Conservation (phyloP, 2,113 vertebrate genomes). For the Mormyrus iriodes region DNA sequence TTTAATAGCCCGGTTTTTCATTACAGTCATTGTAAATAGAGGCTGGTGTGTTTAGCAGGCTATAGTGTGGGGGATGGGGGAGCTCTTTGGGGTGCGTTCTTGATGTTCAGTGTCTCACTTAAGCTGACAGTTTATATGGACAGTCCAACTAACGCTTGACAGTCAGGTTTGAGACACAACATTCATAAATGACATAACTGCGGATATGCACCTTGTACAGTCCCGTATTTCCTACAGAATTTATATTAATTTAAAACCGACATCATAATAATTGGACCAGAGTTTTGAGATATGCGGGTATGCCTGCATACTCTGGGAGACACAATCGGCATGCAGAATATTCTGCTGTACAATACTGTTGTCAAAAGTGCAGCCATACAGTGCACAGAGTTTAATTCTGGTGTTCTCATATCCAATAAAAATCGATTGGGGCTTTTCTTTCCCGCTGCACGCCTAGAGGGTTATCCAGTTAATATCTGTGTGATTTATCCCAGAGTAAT, state of each 20-base stretch:
- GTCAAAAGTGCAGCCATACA: background rate
- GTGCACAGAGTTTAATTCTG: conserved; percentile 22
- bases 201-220: background rate
- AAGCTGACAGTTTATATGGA: background rate
- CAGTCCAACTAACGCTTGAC: background rate
- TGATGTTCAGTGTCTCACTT: background rate
- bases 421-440: conserved; percentile 24
- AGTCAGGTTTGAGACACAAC: conserved; percentile 3
- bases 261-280: background rate
- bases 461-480: conserved; percentile 39
- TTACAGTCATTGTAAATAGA: background rate
- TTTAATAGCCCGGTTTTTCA: background rate
- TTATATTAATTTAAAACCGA: background rate
- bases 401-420: conserved; percentile 38
- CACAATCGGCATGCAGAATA: background rate
- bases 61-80: background rate
- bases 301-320: background rate
- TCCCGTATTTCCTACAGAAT: background rate
- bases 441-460: background rate
- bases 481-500: conserved; percentile 34
- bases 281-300: background rate
- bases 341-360: background rate
- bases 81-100: background rate
- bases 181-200: conserved; percentile 1
- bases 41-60: background rate